Conservation (phyloP, 1,140 invertebrate species). For the Drosophila fuyamai region DNA sequence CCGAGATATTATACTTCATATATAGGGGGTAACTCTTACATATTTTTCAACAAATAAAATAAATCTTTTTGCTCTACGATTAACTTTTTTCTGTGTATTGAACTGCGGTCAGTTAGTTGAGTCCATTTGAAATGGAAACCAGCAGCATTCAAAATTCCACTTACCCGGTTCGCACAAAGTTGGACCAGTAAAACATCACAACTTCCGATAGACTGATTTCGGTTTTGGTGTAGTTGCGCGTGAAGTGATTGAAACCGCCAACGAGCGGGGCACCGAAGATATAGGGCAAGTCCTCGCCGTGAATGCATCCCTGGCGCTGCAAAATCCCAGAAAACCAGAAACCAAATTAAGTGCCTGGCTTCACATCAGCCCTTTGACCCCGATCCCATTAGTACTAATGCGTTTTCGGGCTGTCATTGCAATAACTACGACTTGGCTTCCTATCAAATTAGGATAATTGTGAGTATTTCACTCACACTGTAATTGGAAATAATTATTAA, state of each 20-base stretch:
- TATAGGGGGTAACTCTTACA: too few relatives aligned
- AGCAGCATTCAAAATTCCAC: constrained; percentile 21
- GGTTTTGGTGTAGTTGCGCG: constrained; percentile 94
- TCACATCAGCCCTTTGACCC: constrained; percentile 1
- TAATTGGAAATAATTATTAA: too few relatives aligned
- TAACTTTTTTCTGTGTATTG: background rate
- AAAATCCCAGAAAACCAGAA: constrained; percentile 20
- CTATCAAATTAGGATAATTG: background rate
- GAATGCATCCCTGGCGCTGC: constrained; percentile 93
- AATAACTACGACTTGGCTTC: background rate
- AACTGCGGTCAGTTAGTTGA: background rate
- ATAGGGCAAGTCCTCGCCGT: constrained; percentile 97
- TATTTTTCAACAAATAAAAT: too few relatives aligned
- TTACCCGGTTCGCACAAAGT: constrained; percentile 99
- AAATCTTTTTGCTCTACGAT: too few relatives aligned
- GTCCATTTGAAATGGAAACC: background rate
- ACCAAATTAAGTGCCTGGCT: constrained; percentile 4
- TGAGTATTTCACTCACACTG: too few relatives aligned
- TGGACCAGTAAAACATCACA: constrained; percentile 97
- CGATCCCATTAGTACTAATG: constrained; percentile 4
- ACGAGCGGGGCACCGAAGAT: constrained; percentile 93
- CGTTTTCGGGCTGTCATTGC: background rate
- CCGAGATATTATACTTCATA: too few relatives aligned
- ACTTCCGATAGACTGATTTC: constrained; percentile 95
- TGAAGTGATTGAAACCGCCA: constrained; percentile 93